These are phyloP conservation scores for Darevskia nairensis DNA, from an alignment of 2,797 vertebrate genomes.

Conservation along the genomic window DNA sequence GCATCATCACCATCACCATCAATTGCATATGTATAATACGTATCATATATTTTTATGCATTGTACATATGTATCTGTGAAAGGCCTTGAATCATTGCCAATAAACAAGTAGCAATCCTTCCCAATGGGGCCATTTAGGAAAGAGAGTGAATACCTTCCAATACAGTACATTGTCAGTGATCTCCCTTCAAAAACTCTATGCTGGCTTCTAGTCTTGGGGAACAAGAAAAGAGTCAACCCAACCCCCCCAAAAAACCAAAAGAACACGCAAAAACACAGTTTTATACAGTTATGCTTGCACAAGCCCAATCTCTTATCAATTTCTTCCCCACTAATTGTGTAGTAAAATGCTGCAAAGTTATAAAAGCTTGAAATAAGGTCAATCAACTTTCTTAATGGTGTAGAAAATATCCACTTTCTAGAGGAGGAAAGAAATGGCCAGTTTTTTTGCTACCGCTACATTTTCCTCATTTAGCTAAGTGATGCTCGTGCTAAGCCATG, in stretches of 20 bases:
- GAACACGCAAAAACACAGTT: conserved; percentile 32
- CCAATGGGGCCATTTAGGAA: background rate
- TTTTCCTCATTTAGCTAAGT: conserved; percentile 57
- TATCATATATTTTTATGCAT: too few relatives aligned
- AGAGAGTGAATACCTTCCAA: too few relatives aligned
- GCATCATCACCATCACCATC: too few relatives aligned
- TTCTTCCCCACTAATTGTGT: conserved; percentile 54
- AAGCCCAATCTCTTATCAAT: conserved; percentile 54
- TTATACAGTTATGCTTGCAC: conserved; percentile 42
- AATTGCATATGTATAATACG: too few relatives aligned
- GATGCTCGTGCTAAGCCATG: conserved; percentile 46
- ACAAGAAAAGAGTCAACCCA: background rate
- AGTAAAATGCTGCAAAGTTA: conserved; percentile 49
- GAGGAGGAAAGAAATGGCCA: conserved; percentile 5
- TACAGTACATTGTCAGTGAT: background rate
- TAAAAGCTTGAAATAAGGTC: conserved; percentile 56
- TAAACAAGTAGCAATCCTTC: background rate
- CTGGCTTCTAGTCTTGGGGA: conserved; percentile 35
- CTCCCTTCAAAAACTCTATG: background rate
- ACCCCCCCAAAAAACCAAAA: background rate
- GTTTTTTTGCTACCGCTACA: conserved; percentile 32
- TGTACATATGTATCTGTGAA: too few relatives aligned
- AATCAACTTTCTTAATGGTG: conserved; percentile 54
- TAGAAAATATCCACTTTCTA: conserved; percentile 45
- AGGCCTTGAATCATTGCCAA: background rate